A percentile compares a stretch with the other conserved stretches of the same genome.
phyloP scores from a whole-genome alignment of 2,797 vertebrate genomes.

The Moxostoma hubbsi region DNA sequence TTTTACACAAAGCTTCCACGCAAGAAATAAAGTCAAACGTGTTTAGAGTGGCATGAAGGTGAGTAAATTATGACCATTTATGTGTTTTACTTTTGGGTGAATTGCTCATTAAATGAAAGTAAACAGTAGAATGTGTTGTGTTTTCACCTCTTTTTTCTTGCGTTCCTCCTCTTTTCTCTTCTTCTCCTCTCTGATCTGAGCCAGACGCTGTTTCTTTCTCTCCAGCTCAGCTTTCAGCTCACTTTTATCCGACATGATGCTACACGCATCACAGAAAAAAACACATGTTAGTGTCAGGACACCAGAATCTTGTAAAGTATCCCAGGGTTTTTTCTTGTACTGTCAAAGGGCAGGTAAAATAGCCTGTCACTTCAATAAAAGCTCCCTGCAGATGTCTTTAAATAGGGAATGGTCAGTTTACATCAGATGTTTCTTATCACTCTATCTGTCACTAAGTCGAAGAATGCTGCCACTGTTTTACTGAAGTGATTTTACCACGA shows the following conservation, averaged over 20 bases:
- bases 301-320: neutral
- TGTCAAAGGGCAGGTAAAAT: too few species aligned
- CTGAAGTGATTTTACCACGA: neutral
- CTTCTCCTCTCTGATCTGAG: slow-evolving; percentile 98
- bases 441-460: too few species aligned
- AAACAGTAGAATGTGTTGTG: neutral
- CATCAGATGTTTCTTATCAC: too few species aligned
- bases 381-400: neutral
- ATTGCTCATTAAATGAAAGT: neutral
- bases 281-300: neutral
- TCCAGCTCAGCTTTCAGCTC: slow-evolving; percentile 97
- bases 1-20: too few species aligned
- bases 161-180: slow-evolving; percentile 98
- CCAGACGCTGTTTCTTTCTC: slow-evolving; percentile 95
- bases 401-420: too few species aligned
- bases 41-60: neutral
- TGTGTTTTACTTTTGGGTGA: too few species aligned
- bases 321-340: neutral
- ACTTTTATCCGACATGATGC: slow-evolving; percentile 98
- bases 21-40: too few species aligned
- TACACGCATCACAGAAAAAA: slow-evolving; percentile 31
- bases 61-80: neutral
- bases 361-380: too few species aligned
- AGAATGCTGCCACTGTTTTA: too few species aligned
- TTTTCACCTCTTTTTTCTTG: slow-evolving; percentile 93